Base-by-base conservation (phyloP, 1,140 invertebrate species). In the Danaus melanippus region DNA sequence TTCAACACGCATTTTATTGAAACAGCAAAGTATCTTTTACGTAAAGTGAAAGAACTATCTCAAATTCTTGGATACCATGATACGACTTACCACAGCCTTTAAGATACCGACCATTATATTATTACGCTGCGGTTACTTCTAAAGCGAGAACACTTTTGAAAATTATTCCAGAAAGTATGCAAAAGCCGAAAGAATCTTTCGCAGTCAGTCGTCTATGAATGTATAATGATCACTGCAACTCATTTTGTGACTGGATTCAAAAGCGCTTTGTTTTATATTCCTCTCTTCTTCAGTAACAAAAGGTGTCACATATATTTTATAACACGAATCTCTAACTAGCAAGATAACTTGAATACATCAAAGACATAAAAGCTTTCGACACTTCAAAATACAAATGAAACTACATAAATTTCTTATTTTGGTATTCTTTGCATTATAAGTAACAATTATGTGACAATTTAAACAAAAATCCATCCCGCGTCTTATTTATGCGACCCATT, bases 171-270 rank as follows among this genome's bases (percentile, higher is more conserved):
- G 64, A 66, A 66, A 65, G 65, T 63, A 67, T 67, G 53, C 59
- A 55, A 58, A 58, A 62, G 59, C 59, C 55, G 52, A 65, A 67
- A 66, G 66, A 76, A 70, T 72, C 69, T 78, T 79, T 74, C 66
- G 66, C 67, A 71, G 66, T 51, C 74, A 76, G 56, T 72, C 75
- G 67, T 61, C 75, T 78, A 77, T 80, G 71, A 79, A 77, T 79
- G 67, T 79, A 80, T 80, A 80, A 80, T 79, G 78, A 80, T 76
- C 62, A 59, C 62, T 67, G 58, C 58, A 62, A 56, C 58, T 62
- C 62, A 62, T 60, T 68, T 59, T 62, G 56, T 56, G 56, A 51
- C 55, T 52, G 59, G 60, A 52, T 44, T 52, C 58, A 60, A 60
- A n/a, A 60, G 58, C 44, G 50, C 60, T 70, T 70, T 70, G 65